These are phyloP conservation scores for Siderastrea radians DNA, from an alignment of 92 coral and sea anemone species.

Conservation along the genomic window DNA sequence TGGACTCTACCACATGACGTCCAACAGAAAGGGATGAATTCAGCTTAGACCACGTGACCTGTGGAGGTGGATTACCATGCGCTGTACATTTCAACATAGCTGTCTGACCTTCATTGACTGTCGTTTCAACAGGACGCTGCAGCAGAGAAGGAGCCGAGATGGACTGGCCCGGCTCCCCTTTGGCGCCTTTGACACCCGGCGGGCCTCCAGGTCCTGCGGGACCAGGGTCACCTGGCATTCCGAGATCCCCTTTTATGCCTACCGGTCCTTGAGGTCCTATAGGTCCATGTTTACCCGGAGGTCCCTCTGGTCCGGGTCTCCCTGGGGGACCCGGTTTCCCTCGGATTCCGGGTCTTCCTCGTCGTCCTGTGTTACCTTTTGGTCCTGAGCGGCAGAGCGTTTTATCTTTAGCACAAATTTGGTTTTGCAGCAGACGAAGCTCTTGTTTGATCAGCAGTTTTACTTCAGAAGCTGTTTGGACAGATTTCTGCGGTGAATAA, in stretches of 20 bases:
- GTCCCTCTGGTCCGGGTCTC: slow-evolving; percentile 56
- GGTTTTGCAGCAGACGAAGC: slow-evolving; percentile 56
- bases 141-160: slow-evolving; percentile 55
- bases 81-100: slow-evolving; percentile 54
- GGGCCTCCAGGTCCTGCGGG: slow-evolving; percentile 55
- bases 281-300: slow-evolving; percentile 68
- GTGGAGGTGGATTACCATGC: slow-evolving; percentile 51
- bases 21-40: slow-evolving; percentile 41
- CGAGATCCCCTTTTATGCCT: slow-evolving; percentile 50
- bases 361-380: slow-evolving; percentile 62
- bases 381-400: slow-evolving; percentile 75
- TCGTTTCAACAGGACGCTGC: slow-evolving; percentile 41
- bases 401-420: slow-evolving; percentile 61
- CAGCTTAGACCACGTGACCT: slow-evolving; percentile 49
- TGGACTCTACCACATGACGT: slow-evolving; percentile 29
- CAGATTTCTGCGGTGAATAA: background rate
- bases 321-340: slow-evolving; percentile 67
- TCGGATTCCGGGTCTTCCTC: slow-evolving; percentile 64
- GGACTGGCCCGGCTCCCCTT: slow-evolving; percentile 61
- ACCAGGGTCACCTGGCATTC: slow-evolving; percentile 51
- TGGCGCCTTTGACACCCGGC: slow-evolving; percentile 50
- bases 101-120: slow-evolving; percentile 56
- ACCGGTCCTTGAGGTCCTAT: slow-evolving; percentile 49
- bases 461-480: slow-evolving; percentile 4
- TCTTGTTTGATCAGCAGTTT: slow-evolving; percentile 48